phyloP scores from a whole-genome alignment of 2,113 vertebrate genomes.

The Circaetus gallicus region DNA sequence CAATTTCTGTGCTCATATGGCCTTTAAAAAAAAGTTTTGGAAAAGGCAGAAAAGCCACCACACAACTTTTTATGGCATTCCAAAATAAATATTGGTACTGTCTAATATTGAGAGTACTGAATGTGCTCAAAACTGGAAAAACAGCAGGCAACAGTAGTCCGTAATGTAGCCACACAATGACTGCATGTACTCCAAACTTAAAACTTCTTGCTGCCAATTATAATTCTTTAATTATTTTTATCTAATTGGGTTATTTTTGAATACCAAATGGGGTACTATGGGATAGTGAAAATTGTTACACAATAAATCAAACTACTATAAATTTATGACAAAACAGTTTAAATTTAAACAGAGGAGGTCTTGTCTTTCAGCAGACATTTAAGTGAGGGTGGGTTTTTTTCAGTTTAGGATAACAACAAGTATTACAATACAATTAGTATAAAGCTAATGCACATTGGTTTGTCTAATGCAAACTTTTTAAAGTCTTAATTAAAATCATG shows the following conservation, averaged over 20 bases:
- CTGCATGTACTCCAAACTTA: not conserved
- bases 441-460: not conserved
- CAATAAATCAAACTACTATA: not conserved
- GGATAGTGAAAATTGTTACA: not conserved
- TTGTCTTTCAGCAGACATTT: not conserved
- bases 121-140: not conserved
- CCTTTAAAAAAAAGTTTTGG: not conserved
- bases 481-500: slow-evolving; percentile 43
- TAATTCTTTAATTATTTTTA: not conserved
- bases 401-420: not conserved
- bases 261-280: not conserved
- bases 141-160: not conserved
- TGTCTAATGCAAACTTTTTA: not conserved
- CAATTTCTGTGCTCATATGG: not conserved
- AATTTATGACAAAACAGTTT: no score
- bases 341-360: not conserved
- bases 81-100: not conserved
- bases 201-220: not conserved
- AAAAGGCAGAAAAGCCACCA: not conserved
- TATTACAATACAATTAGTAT: not conserved
- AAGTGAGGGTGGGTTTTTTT: not conserved
- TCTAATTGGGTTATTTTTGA: not conserved
- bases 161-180: not conserved
- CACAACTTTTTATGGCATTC: not conserved
- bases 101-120: not conserved